Percentiles rank a stretch among this genome's conserved stretches.
Conservation (phyloP, 2,888 invertebrate species). For the Chromoteleia sp. region DNA sequence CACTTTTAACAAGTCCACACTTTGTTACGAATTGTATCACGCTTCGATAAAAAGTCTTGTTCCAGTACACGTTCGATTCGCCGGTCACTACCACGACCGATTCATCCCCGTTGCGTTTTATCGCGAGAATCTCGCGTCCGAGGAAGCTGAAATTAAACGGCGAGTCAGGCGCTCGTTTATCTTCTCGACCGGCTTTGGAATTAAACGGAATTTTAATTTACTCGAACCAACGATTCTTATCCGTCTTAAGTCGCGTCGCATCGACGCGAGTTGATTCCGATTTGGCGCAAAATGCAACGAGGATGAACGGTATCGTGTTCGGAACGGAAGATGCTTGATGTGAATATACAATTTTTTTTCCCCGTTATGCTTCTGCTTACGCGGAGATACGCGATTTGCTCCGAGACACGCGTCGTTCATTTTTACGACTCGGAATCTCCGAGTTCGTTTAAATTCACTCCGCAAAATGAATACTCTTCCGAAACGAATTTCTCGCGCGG, state of each 20-base stretch:
- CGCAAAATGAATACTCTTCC: neutral
- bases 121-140: no score
- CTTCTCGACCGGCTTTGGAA: no score
- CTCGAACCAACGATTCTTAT: no score
- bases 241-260: no score
- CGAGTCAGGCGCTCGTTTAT: no score
- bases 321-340: slow-evolving; percentile 40
- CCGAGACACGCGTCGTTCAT: slow-evolving; percentile 1
- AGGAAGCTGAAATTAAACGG: no score
- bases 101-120: no score
- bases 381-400: neutral
- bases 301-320: slow-evolving; percentile 14
- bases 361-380: slow-evolving; percentile 6
- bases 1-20: slow-evolving; percentile 45
- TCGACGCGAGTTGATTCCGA: slow-evolving; percentile 2
- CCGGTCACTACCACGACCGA: neutral
- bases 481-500: neutral
- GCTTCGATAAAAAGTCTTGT: neutral
- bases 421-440: slow-evolving; percentile 1
- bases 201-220: no score
- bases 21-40: slow-evolving; percentile 6
- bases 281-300: slow-evolving; percentile 22
- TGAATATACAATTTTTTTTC: slow-evolving; percentile 14
- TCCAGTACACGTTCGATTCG: neutral
- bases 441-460: neutral